Base-by-base conservation (phyloP, 2,113 vertebrate genomes). In the Etheostoma cragini region DNA sequence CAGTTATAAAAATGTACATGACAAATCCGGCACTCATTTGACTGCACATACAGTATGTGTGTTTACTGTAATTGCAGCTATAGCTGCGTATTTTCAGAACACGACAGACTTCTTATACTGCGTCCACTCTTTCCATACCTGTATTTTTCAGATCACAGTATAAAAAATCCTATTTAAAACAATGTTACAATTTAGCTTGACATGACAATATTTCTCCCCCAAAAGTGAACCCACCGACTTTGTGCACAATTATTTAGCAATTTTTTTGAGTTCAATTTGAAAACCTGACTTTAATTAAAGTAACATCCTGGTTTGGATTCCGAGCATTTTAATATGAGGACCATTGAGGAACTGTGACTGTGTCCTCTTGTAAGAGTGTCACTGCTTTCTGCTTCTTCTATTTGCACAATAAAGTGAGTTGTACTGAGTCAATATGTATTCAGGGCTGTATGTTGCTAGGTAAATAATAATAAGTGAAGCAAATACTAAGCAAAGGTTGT, bases 111-210 rank as follows among this genome's bases (percentile, higher is more conserved):
- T 86, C 3, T 38, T 67, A 38, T 15, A 78, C 49, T 46, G 65
- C 60, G 53, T 24, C 54, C 60, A 73, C 56, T 57, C 33, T 47
- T 64, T 54, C 58, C 64, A 82, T 60, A 73, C 70, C 21, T 73
- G 69, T 49, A 64, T 68, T 49, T 60, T 66, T 79, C 73, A 68
- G 85, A 52, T 66, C 24, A 76, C 19, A 70, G 54, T 71, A 74
- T 77, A 88, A 90, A 79, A 90, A 79, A 49, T 71, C 67, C 65
- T 60, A 7, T 70, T 78, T 76, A 67, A 81, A 76, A 79, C 80
- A 21, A 47, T 70, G 35, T 77, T n/a, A 58, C 19, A 2, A 30
- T 52, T 81, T 46, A 49, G 56, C 1, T 7, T 56, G 65, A 52
- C 19, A n/a, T 45, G n/a, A 77, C 45, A 60, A 78, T 6, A 38